Evolutionary conservation across 2,797 vertebrate species (phyloP).

Genomic region (Otus scops): DNA sequence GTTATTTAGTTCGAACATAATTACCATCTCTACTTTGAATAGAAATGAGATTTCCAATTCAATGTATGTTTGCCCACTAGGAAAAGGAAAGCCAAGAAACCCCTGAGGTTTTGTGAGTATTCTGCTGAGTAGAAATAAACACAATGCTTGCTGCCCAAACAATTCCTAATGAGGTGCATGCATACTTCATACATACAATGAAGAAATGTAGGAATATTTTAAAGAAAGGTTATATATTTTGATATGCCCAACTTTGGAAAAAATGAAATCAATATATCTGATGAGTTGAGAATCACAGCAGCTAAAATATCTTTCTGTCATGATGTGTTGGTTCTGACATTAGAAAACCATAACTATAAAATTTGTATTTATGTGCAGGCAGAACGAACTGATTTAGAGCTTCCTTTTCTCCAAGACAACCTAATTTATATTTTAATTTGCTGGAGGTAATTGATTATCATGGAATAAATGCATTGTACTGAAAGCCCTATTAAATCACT

Average conservation of each 20-base stretch:
- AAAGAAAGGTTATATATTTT: neutral
- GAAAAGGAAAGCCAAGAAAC: neutral
- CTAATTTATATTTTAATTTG: constrained; percentile 74
- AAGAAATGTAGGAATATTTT: neutral
- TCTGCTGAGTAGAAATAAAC: neutral
- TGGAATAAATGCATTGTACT: constrained; percentile 69
- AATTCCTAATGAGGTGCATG: neutral
- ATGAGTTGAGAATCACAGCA: neutral
- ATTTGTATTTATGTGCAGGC: constrained; percentile 38
- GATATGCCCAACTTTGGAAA: neutral
- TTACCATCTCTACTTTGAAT: neutral
- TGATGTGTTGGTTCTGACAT: constrained; percentile 33
- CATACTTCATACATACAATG: neutral
- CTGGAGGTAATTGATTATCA: constrained; percentile 71
- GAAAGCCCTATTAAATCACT: constrained; percentile 70
- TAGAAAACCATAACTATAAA: constrained; percentile 33
- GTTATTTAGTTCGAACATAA: neutral
- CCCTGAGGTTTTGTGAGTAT: neutral
- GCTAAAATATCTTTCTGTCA: neutral
- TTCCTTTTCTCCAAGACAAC: constrained; percentile 53
- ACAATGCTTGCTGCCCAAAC: neutral
- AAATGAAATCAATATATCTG: neutral
- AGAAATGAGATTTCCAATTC: neutral
- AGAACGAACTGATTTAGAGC: constrained; percentile 57
- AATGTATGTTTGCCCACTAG: neutral